Evolutionary conservation across 2,797 vertebrate species (phyloP), one percentile per base, ranked within the genome.

Genomic region (Phylloscopus collybita): DNA sequence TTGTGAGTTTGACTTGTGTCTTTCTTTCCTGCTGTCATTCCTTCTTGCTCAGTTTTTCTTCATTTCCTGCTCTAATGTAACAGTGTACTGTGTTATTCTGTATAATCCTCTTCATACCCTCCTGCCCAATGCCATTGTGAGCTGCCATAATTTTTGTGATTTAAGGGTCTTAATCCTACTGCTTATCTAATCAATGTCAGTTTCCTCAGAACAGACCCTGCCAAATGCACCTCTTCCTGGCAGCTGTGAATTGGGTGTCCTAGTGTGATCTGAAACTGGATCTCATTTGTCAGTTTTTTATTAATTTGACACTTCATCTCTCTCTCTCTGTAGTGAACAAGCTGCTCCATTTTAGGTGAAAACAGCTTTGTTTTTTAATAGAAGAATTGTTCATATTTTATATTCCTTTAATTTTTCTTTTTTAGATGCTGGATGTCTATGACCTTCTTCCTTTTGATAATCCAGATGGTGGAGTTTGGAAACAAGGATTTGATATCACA

Each of bases 371-470:
- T 1, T 73, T 92, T 88, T 80, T 61, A 87, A 49, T 34, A 78
- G 25, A 22, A 75, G 47, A 89, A 56, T 19, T 49, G 12, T 21
- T 94, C 12, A 44, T 66, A 7, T 73, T 92, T 62, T 69, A 36
- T 75, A 32, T 89, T 90, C 27, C 44, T 69, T 88, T 88, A 80
- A 49, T 81, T 97, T 96, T 45, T 62, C 26, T 70, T 60, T 80
- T 97, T 95, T 96, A 99, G 99, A 98, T 99, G 98, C 96, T 99
- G 97, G 98, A 99, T 90, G 98, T 99, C 78, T 99, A 99, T 40
- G 91, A 98, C 72, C 95, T 99, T 74, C 98, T 99, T 94, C 97
- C 98, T 78, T 99, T 99, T 15, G 98, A 99, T 96, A 99, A 99
- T 95, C 98, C 98, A 25, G 98, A 99, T 81, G 99, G 99, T 47